Base-by-base conservation (phyloP, 1,140 invertebrate species). In the Diorhabda sublineata region DNA sequence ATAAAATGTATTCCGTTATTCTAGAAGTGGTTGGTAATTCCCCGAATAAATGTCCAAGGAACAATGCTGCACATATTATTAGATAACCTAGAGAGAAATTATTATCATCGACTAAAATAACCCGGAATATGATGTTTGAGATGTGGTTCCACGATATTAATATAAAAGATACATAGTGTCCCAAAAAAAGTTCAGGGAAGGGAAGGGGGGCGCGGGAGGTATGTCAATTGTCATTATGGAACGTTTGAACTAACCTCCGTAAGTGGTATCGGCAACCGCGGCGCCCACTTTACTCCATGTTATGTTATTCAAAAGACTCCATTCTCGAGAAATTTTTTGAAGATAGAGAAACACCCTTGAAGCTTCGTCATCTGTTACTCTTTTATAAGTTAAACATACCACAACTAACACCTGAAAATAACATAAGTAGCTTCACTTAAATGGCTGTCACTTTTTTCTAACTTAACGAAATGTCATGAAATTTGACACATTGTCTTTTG, bases 341-440 rank as follows among this genome's bases (percentile, higher is more conserved):
- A 90, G 81, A 68, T 87, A 87, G 58, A 88, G 83, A 66, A 86
- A 87, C 56, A 91, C 80, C 66, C 89, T 82, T 60, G 84, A 82
- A 56, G 89, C 88, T 77, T 92, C 90, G 73, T 90, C 88, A 58
- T 90, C 85, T 0, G 90, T 90, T 63, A 90, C 85, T 69, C 89
- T 83, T 78, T 90, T 88, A 68, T 85, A 85, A 2, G 90, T 84
- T 57, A 91, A 79, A 73, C 89, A 91, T 5, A 87, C 83, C 64
- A 90, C 81, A 75, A 87, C 89, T 57, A 90, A 82, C 67, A 89
- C 76, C 90, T 91, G 78, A 26, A 58, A 82, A 82, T 9, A 62
- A 62, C 5, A 61, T 26, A 26, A 26, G 26, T 26, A 26, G 26
- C 26, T 26, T 26, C 26, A 26, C 26, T 26, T 26, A 26, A 26